Base-by-base conservation (phyloP, 2,888 invertebrate species). In the Marasmarcha lunaedactyla region DNA sequence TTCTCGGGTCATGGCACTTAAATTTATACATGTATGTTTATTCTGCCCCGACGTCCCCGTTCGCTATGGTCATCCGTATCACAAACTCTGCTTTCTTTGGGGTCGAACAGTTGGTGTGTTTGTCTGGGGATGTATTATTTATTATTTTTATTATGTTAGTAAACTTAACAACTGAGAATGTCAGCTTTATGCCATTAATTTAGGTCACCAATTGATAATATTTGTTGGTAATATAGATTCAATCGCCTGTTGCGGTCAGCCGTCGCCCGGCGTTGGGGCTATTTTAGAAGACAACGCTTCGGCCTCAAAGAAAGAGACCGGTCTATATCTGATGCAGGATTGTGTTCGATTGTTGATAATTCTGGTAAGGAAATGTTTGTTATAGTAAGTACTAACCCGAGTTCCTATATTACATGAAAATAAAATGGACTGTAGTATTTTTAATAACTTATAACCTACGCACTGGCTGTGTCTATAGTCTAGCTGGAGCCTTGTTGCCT, bases 311-410 rank as follows among this genome's bases (percentile, higher is more conserved):
- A 46, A 1, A 58, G 78, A 1, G 78, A 77, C 1, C 61, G 81
- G 15, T 81, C 81, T 1, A 63, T 74, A 1, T 81, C 81, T 0
- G 81, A 78, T 40, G 64, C 69, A 1, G 76, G 72, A 1, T 66
- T 81, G 2, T 73, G 70, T 45, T 55, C 63, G 39, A 63, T 77
- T 39, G 57, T 55, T 36, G 59, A 72, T 40, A 55, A 70, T 63
- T n/a, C n/a, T n/a, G 78, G 81, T 78, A n/a, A n/a, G n/a, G n/a
- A n/a, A n/a, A 57, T 50, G 55, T 52, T 37, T 26, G 9, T 25
- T 25, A 34, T 9, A 30, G 35, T 20, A 15, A 15, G 12, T n/a
- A n/a, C n/a, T n/a, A n/a, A n/a, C 11, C 25, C 25, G 2, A 15
- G n/a, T 13, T 27, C 11, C n/a, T 13, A 7, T 38, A 14, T 12